Conservation (phyloP, 2,888 invertebrate species). For the Epicampocera succincta region DNA sequence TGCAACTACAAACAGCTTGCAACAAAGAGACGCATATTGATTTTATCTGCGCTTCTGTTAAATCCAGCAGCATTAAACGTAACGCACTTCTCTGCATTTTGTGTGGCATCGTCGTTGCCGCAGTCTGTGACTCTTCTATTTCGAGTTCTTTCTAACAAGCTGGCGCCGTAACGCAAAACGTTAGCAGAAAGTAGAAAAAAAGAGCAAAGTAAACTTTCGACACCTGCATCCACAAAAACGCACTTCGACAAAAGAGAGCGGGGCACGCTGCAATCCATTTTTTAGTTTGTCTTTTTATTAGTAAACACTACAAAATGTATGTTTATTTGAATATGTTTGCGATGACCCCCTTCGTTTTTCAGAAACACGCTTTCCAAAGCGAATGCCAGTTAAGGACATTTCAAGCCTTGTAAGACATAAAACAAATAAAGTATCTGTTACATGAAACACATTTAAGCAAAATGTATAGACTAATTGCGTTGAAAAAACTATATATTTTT, state of each 20-base stretch:
- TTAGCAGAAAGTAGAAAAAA: not conserved
- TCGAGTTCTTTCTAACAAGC: conserved; percentile 27
- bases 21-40: conserved; percentile 66
- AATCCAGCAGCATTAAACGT: conserved; percentile 67
- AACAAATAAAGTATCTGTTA: no score
- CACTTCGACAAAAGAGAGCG: not conserved
- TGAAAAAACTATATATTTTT: no score
- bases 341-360: no score
- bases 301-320: no score
- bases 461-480: no score
- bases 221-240: not conserved
- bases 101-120: conserved; percentile 17
- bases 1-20: conserved; percentile 20
- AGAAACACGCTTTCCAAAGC: no score
- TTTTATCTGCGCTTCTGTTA: conserved; percentile 72
- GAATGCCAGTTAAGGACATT: no score
- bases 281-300: not conserved
- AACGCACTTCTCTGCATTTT: conserved; percentile 68
- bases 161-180: conserved; percentile 27
- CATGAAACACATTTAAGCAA: no score
- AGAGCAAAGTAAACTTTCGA: conserved; percentile 9
- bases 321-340: no score
- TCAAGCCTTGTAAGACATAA: no score
- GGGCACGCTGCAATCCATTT: not conserved
- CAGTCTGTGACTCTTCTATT: conserved; percentile 44